Evolutionary conservation across 2,797 vertebrate species (phyloP).

Genomic region (Distichodus sexfasciatus): DNA sequence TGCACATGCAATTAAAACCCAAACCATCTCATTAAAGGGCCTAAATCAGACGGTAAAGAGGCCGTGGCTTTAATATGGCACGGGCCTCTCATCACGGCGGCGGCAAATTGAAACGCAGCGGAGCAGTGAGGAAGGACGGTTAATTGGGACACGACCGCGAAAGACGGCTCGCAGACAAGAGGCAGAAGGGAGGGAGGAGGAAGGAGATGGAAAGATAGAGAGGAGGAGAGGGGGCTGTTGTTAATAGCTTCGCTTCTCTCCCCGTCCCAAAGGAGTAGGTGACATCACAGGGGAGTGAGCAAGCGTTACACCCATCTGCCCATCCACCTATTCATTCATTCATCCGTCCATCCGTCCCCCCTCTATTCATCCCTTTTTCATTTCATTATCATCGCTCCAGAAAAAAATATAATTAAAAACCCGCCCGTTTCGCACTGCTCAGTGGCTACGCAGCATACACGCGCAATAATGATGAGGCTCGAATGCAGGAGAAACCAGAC

Average conservation of each 20-base stretch:
- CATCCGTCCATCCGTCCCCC: constrained; percentile 8
- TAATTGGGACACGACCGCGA: constrained; percentile 36
- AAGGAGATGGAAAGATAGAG: constrained; percentile 42
- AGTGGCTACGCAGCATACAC: too few species aligned
- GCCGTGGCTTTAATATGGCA: constrained; percentile 67
- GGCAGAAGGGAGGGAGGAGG: constrained; percentile 34
- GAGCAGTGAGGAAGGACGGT: constrained; percentile 70
- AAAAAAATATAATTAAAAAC: constrained; percentile 28
- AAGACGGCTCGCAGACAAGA: constrained; percentile 52
- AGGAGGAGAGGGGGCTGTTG: constrained; percentile 58
- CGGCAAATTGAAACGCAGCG: constrained; percentile 74
- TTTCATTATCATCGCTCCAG: not conserved
- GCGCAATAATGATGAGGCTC: too few species aligned
- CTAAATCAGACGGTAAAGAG: constrained; percentile 69
- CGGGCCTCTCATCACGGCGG: constrained; percentile 32
- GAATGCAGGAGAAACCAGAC: too few species aligned
- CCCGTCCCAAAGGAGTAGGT: constrained; percentile 15
- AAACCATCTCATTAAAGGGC: constrained; percentile 12
- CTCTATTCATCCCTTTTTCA: constrained; percentile 12
- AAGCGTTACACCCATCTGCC: constrained; percentile 16
- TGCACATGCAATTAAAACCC: constrained; percentile 70
- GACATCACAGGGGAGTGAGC: constrained; percentile 19
- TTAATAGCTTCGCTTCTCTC: constrained; percentile 41
- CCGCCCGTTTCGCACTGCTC: not conserved
- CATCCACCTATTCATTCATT: constrained; percentile 4